Percentiles rank a stretch among this genome's conserved stretches.
Conservation (phyloP, 2,888 invertebrate genomes). For the Acleris holmiana region DNA sequence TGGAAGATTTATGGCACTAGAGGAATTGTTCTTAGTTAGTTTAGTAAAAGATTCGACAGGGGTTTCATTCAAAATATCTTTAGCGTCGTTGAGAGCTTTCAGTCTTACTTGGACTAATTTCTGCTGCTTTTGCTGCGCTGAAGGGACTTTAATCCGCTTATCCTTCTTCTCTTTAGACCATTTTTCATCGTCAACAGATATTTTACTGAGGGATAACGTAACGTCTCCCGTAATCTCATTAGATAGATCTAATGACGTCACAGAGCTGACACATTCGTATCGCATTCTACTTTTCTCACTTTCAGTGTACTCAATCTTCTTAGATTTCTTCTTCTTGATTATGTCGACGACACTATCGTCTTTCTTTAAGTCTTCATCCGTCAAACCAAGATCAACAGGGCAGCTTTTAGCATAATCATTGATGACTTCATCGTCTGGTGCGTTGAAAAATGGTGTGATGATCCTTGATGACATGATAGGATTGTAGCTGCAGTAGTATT, state of each 20-base stretch:
- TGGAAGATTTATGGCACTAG: conserved; percentile 51
- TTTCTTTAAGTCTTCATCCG: conserved; percentile 79
- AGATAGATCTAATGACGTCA: conserved; percentile 71
- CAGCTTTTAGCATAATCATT: conserved; percentile 64
- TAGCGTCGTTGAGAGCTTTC: conserved; percentile 70
- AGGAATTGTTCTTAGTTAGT: conserved; percentile 63
- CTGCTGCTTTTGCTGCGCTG: conserved; percentile 73
- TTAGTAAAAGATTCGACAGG: conserved; percentile 69
- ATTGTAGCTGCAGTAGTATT: conserved; percentile 87
- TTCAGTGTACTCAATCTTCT: conserved; percentile 75
- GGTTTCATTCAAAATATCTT: conserved; percentile 69
- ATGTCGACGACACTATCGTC: conserved; percentile 68
- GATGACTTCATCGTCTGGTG: conserved; percentile 84
- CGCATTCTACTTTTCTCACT: conserved; percentile 73
- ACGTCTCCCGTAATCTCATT: conserved; percentile 69
- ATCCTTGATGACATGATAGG: conserved; percentile 85
- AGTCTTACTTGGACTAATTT: conserved; percentile 78
- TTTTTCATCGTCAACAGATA: conserved; percentile 63
- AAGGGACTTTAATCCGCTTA: conserved; percentile 79
- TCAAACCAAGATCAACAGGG: conserved; percentile 76
- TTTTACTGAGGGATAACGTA: conserved; percentile 68
- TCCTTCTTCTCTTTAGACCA: conserved; percentile 55
- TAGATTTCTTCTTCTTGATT: conserved; percentile 67
- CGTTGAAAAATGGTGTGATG: conserved; percentile 88
- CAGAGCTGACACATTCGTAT: conserved; percentile 73